Evolutionary conservation across 1,140 invertebrate genomes (phyloP), one percentile per base, ranked within the genome.

Genomic region (Chelonus insularis): DNA sequence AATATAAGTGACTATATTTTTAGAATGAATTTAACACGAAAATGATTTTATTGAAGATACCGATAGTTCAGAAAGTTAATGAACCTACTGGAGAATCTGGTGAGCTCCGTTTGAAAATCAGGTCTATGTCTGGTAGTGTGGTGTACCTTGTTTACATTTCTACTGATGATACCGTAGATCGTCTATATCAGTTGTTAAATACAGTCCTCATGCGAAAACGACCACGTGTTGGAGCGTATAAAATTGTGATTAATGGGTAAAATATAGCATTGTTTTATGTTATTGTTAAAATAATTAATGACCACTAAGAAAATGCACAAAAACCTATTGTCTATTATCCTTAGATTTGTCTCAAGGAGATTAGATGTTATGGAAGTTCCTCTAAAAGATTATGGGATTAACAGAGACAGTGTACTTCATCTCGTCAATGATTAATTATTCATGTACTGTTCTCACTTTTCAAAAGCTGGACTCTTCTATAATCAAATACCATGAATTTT

Each of bases 211-310:
- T 68, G 12, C 70, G 62, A 12, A 57, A 64, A 32, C 66, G 58
- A 4, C 60, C 60, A 4, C 71, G 43, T 55, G 65, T 7, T 11
- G 18, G 12, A 25, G 12, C 58, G 37, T 78, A 77, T 36, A 78
- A 77, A 63, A 73, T 78, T 45, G 66, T 77, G 11, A 70, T 76
- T 45, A 78, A 65, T 62, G 76, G 76, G 76, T 78, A 67, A 71
- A 57, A 3, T 9, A 11, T 16, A 9, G 11, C 8, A 48, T 4
- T 11, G 18, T 9, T 39, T 12, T 29, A 29, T 9, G 4, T 25
- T 16, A 39, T 55, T 55, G 1, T 4, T 34, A 29, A 4, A 29
- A 29, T 3, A 29, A 45, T 14, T 45, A 4, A 45, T 16, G 16
- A n/a, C n/a, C n/a, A 45, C 41, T 16, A 18, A 16, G 4, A 7